phyloP scores from a whole-genome alignment of 2,113 vertebrate species.

The Pholis gunnellus region DNA sequence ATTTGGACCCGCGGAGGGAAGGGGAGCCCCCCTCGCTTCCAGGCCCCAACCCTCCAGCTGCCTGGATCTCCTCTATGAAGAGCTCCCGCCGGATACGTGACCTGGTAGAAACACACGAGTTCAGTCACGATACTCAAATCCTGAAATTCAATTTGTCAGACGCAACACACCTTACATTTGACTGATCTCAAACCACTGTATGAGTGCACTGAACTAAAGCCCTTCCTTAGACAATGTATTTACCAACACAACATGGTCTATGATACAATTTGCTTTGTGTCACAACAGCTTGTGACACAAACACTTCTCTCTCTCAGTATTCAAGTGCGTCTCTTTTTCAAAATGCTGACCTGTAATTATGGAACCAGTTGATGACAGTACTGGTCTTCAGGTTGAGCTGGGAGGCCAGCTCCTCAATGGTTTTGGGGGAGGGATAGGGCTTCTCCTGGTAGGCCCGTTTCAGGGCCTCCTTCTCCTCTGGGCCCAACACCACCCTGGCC shows the following conservation, averaged over 20 bases:
- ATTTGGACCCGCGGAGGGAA: constrained; percentile 87
- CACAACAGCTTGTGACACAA: not conserved
- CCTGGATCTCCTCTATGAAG: constrained; percentile 98
- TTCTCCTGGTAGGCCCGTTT: constrained; percentile 94
- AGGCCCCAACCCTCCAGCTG: constrained; percentile 87
- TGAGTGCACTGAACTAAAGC: not conserved
- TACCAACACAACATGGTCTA: not conserved
- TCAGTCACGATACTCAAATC: constrained; percentile 10
- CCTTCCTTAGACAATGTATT: not conserved
- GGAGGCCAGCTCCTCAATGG: constrained; percentile 97
- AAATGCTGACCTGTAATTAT: constrained; percentile 95
- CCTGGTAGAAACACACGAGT: constrained; percentile 83
- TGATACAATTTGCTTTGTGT: too few relatives aligned
- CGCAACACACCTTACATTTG: not conserved
- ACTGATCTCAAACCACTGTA: not conserved
- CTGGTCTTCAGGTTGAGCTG: constrained; percentile 99
- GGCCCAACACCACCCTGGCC: constrained; percentile 93
- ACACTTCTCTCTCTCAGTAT: not conserved
- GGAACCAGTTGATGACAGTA: constrained; percentile 99
- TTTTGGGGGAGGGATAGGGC: constrained; percentile 97
- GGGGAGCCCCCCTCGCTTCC: constrained; percentile 91
- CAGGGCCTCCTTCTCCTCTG: constrained; percentile 96
- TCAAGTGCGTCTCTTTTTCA: not conserved
- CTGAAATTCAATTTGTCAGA: constrained; percentile 5
- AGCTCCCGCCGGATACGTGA: constrained; percentile 98